phyloP scores from a whole-genome alignment of 2,113 vertebrate genomes.

The Phrynocephalus versicolor region DNA sequence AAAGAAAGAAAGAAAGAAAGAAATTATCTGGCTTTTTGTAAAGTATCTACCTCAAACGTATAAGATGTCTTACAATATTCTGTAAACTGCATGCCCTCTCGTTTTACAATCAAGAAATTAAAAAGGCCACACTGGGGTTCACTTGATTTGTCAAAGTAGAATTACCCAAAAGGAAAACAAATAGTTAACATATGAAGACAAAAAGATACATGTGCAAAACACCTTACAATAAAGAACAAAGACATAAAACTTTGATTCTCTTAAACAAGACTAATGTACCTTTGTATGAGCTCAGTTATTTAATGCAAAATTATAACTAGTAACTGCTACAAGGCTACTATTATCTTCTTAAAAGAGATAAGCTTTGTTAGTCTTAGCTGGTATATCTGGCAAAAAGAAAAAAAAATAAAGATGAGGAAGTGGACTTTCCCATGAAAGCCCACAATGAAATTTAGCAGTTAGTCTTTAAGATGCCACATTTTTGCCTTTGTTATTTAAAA shows the following conservation, averaged over 20 bases:
- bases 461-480: too few species aligned
- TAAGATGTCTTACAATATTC: not conserved
- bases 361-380: not conserved
- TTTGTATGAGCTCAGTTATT: not conserved
- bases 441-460: too few species aligned
- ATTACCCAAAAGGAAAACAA: not conserved
- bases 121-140: not conserved
- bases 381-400: too few species aligned
- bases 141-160: not conserved
- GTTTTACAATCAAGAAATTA: too few species aligned
- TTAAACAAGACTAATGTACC: not conserved
- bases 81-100: not conserved
- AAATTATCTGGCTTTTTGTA: not conserved
- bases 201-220: not conserved
- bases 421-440: too few species aligned
- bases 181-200: not conserved
- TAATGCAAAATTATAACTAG: not conserved
- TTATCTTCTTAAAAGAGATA: not conserved
- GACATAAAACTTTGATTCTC: not conserved
- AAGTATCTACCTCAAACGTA: not conserved
- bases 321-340: not conserved
- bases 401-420: too few species aligned
- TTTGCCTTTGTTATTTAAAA: too few species aligned
- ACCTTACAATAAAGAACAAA: not conserved
- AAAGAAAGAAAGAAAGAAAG: not conserved